These are phyloP conservation scores for Tinea trinotella DNA, from an alignment of 2,888 invertebrate species.

Conservation along the genomic window DNA sequence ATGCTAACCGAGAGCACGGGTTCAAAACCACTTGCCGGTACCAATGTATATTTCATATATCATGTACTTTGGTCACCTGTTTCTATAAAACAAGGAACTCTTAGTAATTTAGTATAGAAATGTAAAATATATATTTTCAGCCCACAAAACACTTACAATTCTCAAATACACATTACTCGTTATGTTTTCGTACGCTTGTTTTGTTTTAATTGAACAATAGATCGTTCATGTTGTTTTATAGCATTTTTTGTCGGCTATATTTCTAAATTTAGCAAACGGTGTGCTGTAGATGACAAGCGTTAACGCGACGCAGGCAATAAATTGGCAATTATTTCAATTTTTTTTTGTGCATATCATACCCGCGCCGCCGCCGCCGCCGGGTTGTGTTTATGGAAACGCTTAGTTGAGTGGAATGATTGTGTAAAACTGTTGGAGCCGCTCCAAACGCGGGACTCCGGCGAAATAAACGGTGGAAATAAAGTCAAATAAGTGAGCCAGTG, in stretches of 20 bases:
- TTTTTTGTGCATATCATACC: constrained; percentile 68
- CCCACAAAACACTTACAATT: too few species aligned
- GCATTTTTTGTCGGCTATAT: not conserved
- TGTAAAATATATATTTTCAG: not conserved
- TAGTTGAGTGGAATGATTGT: constrained; percentile 73
- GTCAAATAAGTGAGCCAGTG: constrained; percentile 58
- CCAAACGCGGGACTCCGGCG: constrained; percentile 39
- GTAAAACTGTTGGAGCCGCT: constrained; percentile 67
- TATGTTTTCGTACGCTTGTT: not conserved
- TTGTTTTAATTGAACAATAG: not conserved
- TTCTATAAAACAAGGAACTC: too few species aligned
- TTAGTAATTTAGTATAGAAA: too few species aligned
- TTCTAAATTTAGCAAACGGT: constrained; percentile 2
- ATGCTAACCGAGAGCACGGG: too few species aligned
- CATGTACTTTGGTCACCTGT: too few species aligned
- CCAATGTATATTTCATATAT: too few species aligned
- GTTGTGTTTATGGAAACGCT: constrained; percentile 69
- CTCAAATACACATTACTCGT: too few species aligned
- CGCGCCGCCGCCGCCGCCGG: constrained; percentile 62
- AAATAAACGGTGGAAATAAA: constrained; percentile 66
- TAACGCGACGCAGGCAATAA: constrained; percentile 45
- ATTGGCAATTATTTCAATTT: constrained; percentile 64
- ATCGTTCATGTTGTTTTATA: not conserved
- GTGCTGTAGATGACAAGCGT: constrained; percentile 30
- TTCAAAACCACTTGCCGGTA: too few species aligned